Base-by-base conservation (phyloP, 2,888 invertebrate genomes). In the Watsonalla cultraria region DNA sequence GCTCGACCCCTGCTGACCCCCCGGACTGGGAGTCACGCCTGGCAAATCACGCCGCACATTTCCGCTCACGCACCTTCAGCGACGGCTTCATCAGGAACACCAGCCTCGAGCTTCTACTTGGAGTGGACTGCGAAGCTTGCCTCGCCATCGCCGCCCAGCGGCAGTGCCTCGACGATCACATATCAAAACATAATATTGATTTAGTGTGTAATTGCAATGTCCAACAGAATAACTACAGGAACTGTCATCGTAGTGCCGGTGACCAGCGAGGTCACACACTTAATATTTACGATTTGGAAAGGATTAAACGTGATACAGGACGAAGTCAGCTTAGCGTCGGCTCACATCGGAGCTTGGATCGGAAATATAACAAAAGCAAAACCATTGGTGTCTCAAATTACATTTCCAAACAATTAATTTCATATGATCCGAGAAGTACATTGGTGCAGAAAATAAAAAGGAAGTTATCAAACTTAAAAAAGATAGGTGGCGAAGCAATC, bases 111-210 rank as follows among this genome's bases (percentile, higher is more conserved):
- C 80, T 91, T 0, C 74, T 91, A 5, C 83, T 91, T 5, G 91
- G 91, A n/a, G 89, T 90, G 15, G 90, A 91, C 61, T 91, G 91
- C 61, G 91, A 91, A 63, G 90, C 91, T 50, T 91, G 91, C 54
- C 81, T 89, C 49, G 90, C 90, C 7, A 73, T 91, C 47, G 89
- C 90, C 11, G 80, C 90, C 34, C 86, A 87, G 60, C 70, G 82
- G 60, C 86, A 86, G 58, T 87, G 87, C 64, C 63, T 78, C 59
- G 83, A 82, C 60, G 86, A 88, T 66, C 86, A 84, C 70, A 76
- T 84, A 70, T 74, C 86, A 54, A 86, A 86, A 59, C 84, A 83
- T 33, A 84, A 90, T 58, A 82, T 90, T 53, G 90, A 91, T 62
- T 74, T 90, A 63, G 84, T 90, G 45, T 91, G 91, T 68, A 91